Percentiles rank a stretch among this genome's conserved stretches.
Evolutionary conservation across 2,888 invertebrate genomes (phyloP).

Genomic region (Drosophila mulleri): DNA sequence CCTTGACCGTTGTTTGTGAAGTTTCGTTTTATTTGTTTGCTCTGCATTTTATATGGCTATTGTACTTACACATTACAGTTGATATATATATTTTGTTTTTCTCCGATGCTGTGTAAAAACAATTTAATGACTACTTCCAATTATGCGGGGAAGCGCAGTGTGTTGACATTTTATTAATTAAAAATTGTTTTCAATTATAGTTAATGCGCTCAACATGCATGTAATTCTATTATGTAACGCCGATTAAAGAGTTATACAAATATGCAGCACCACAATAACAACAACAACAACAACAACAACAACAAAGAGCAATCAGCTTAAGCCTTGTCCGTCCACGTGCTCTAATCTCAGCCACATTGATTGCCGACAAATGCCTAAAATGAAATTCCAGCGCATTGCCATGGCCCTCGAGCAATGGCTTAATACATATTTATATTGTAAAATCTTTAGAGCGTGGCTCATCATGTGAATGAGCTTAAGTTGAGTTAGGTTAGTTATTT

Average conservation of each 20-base stretch:
- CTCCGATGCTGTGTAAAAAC: conserved; percentile 31
- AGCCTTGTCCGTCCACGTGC: neutral
- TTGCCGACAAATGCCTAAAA: conserved; percentile 14
- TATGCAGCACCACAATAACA: conserved; percentile 8
- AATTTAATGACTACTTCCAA: conserved; percentile 67
- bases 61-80: conserved; percentile 40
- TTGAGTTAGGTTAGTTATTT: conserved; percentile 15
- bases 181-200: conserved; percentile 77
- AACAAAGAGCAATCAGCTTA: conserved; percentile 11
- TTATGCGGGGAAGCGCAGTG: conserved; percentile 53
- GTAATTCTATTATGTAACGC: conserved; percentile 70
- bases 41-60: conserved; percentile 69
- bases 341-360: conserved; percentile 19
- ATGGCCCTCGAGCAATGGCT: neutral
- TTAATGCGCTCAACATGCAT: conserved; percentile 72
- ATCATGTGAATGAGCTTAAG: conserved; percentile 9
- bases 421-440: neutral
- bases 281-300: neutral
- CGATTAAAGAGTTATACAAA: conserved; percentile 58
- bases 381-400: neutral
- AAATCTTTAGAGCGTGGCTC: neutral
- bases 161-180: conserved; percentile 79
- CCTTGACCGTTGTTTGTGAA: conserved; percentile 39
- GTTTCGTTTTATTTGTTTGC: conserved; percentile 60
- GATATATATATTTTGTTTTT: conserved; percentile 21